phyloP scores from a whole-genome alignment of 2,113 vertebrate species.

The Austrofundulus limnaeus region DNA sequence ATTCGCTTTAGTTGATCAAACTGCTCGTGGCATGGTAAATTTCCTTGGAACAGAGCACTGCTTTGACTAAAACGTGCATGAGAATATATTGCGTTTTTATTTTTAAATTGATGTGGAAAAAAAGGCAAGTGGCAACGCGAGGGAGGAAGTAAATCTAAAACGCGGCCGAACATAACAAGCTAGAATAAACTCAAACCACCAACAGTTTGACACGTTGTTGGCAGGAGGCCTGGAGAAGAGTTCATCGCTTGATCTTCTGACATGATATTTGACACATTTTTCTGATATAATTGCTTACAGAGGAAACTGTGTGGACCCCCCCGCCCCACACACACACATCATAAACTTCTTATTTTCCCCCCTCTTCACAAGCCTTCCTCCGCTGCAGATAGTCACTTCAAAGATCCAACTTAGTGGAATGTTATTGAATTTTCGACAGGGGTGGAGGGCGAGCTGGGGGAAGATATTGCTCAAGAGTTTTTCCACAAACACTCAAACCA shows the following conservation, averaged over 20 bases:
- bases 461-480: conserved; percentile 77
- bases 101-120: conserved; percentile 40
- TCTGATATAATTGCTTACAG: conserved; percentile 66
- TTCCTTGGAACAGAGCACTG: conserved; percentile 50
- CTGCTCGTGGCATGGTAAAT: conserved; percentile 54
- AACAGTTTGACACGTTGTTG: conserved; percentile 38
- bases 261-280: conserved; percentile 61
- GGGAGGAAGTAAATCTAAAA: conserved; percentile 3
- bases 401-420: conserved; percentile 71
- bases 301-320: conserved; percentile 43
- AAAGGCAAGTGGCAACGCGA: conserved; percentile 22
- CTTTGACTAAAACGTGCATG: conserved; percentile 57
- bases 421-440: conserved; percentile 77
- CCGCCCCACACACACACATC: no score
- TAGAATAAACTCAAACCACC: conserved; percentile 27
- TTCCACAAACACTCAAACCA: conserved; percentile 67
- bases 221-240: conserved; percentile 32
- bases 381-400: conserved; percentile 63
- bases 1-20: conserved; percentile 44
- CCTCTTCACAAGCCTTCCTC: conserved; percentile 38
- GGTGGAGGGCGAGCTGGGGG: conserved; percentile 59
- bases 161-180: conserved; percentile 27
- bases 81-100: conserved; percentile 45
- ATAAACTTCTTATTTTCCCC: conserved; percentile 37
- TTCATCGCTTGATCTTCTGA: conserved; percentile 49